A percentile compares a stretch with the other conserved stretches of the same genome.
Conservation (phyloP, 2,113 vertebrate genomes). For the Phrynosoma platyrhinos region DNA sequence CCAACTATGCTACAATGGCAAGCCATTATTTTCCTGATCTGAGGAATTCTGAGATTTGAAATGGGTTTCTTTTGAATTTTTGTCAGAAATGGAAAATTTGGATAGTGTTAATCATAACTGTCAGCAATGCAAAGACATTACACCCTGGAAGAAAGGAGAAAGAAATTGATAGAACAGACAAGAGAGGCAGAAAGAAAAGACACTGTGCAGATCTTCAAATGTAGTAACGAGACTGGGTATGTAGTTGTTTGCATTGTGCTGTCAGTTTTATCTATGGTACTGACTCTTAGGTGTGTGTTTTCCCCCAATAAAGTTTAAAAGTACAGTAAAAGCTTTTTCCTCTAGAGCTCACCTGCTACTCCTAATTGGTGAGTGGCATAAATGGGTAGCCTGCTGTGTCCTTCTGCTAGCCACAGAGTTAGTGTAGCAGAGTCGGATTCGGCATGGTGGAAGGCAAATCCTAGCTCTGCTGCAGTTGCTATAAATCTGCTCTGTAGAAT, state of each 20-base stretch:
- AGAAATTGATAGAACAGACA: not conserved
- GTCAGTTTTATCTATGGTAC: not conserved
- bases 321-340: no score
- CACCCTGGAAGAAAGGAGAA: not conserved
- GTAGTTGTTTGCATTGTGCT: not conserved
- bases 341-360: slow-evolving; percentile 86
- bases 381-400: slow-evolving; percentile 83
- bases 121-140: not conserved
- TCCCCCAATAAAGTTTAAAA: no score
- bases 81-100: not conserved
- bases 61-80: not conserved
- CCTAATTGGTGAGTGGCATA: slow-evolving; percentile 93
- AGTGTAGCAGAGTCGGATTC: slow-evolving; percentile 77
- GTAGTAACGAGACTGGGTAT: not conserved
- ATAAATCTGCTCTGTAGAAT: slow-evolving; percentile 84
- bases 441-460: slow-evolving; percentile 92
- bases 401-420: slow-evolving; percentile 86
- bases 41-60: not conserved
- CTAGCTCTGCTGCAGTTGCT: slow-evolving; percentile 80
- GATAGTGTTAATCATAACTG: not conserved
- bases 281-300: no score
- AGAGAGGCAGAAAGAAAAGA: not conserved
- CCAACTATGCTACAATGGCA: not conserved
- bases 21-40: not conserved
- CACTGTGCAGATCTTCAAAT: not conserved